phyloP scores from a whole-genome alignment of 2,888 invertebrate genomes.

The Gymnosoma rotundatum region DNA sequence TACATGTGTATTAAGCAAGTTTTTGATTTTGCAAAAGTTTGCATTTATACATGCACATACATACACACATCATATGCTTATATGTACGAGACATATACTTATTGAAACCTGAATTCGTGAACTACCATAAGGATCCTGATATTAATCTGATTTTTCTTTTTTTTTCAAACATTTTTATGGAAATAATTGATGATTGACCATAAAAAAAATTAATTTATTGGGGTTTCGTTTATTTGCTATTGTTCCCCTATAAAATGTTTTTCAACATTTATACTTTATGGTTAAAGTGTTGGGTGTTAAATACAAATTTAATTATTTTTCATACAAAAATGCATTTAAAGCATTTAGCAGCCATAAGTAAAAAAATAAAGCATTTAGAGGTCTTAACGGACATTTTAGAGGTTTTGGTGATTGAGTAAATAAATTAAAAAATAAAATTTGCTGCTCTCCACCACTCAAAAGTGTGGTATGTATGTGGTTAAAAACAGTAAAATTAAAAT shows the following conservation, averaged over 20 bases:
- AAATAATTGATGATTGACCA: constrained; percentile 55
- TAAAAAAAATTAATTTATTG: constrained; percentile 42
- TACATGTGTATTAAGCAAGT: neutral
- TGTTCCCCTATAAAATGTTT: constrained; percentile 13
- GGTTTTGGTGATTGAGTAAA: too few relatives aligned
- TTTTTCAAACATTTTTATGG: neutral
- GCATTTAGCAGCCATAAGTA: too few relatives aligned
- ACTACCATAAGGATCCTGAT: constrained; percentile 52
- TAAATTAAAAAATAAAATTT: too few relatives aligned
- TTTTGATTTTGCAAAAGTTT: neutral
- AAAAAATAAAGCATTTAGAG: too few relatives aligned
- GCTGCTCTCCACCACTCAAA: too few relatives aligned
- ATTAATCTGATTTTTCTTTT: constrained; percentile 34
- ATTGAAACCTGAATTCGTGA: constrained; percentile 11
- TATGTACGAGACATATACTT: too few relatives aligned
- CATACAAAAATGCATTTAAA: too few relatives aligned
- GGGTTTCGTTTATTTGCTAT: neutral
- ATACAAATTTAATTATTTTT: neutral
- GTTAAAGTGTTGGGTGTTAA: neutral
- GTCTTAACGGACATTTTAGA: too few relatives aligned
- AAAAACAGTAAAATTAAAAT: too few relatives aligned
- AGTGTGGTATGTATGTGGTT: too few relatives aligned
- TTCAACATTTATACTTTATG: neutral
- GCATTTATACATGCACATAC: neutral
- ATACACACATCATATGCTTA: neutral